Conservation (phyloP, 2,113 vertebrate genomes). For the Acrocephalus arundinaceus region DNA sequence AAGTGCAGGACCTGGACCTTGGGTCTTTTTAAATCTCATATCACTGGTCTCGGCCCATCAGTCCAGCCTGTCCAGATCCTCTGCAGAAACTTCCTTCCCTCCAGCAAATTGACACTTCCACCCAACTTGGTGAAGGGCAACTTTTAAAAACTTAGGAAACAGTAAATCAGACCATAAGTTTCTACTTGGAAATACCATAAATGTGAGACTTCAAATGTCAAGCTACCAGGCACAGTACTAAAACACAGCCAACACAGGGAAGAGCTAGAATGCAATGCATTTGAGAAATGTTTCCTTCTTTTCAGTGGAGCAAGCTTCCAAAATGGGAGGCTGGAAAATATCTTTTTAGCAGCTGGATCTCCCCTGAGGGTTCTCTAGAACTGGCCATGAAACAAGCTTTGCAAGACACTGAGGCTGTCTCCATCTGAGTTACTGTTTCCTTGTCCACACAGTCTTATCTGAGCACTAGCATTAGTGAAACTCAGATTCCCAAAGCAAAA, state of each 20-base stretch:
- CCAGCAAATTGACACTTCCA: not conserved
- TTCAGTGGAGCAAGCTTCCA: not conserved
- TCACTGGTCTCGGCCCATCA: rapidly evolving
- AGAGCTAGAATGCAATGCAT: not conserved
- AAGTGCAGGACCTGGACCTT: not conserved
- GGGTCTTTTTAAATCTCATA: not conserved
- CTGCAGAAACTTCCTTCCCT: not conserved
- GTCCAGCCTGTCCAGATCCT: not conserved
- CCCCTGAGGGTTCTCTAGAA: not conserved
- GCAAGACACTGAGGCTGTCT: not conserved
- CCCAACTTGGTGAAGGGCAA: not conserved
- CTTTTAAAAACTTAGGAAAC: not conserved
- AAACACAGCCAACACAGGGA: not conserved
- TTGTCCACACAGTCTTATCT: not conserved
- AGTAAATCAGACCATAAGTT: not conserved
- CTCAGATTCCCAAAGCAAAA: not conserved
- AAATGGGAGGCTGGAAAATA: not conserved
- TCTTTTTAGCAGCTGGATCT: not conserved
- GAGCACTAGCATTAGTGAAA: not conserved
- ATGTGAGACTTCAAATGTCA: not conserved
- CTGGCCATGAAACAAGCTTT: not conserved
- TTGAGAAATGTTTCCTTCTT: not conserved
- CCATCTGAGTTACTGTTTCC: not conserved
- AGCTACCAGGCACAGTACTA: not conserved
- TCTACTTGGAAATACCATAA: not conserved